phyloP scores from a whole-genome alignment of 2,797 vertebrate species.

The Balearica regulorum region DNA sequence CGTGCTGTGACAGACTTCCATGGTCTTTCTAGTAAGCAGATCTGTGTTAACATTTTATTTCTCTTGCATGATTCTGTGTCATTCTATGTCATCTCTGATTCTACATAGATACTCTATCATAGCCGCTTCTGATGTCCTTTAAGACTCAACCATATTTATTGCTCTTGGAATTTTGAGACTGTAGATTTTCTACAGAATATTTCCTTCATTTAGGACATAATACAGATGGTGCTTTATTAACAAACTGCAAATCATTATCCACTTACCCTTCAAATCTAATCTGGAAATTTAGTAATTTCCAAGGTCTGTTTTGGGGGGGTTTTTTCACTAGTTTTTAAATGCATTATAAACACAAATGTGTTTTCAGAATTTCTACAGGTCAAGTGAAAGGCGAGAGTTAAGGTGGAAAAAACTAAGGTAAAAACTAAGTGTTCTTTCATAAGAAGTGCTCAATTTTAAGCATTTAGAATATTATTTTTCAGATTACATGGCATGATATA shows the following conservation, averaged over 20 bases:
- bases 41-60: neutral
- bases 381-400: neutral
- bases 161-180: neutral
- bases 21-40: neutral
- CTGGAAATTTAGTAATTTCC: neutral
- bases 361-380: neutral
- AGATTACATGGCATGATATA: neutral
- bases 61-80: neutral
- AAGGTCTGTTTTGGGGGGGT: neutral
- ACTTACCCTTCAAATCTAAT: neutral
- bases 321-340: neutral
- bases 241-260: neutral
- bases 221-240: neutral
- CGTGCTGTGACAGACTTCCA: neutral
- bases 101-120: neutral
- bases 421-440: neutral
- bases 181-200: neutral
- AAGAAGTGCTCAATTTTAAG: neutral
- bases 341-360: neutral
- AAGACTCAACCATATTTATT: neutral
- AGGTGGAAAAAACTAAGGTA: neutral
- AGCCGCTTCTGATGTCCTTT: neutral
- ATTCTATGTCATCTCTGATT: neutral
- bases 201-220: neutral
- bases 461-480: neutral